phyloP scores from a whole-genome alignment of 2,888 invertebrate species.

The Merodon equestris region DNA sequence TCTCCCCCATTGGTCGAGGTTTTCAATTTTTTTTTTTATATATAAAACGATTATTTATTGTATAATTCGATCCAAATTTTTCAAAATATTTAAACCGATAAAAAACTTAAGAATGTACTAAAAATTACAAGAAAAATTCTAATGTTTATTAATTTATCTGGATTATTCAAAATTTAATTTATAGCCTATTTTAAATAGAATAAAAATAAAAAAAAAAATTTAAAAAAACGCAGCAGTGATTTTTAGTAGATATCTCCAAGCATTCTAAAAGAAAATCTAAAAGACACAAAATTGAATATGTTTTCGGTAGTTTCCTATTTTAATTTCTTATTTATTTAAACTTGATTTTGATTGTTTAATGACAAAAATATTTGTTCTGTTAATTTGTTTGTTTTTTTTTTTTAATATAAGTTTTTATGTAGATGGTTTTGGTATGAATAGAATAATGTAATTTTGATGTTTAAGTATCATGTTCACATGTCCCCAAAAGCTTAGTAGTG shows the following conservation, averaged over 20 bases:
- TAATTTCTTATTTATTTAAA: slow-evolving; percentile 15
- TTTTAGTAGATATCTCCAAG: slow-evolving; percentile 70
- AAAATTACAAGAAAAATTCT: slow-evolving; percentile 44
- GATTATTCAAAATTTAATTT: slow-evolving; percentile 38
- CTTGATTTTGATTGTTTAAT: slow-evolving; percentile 64
- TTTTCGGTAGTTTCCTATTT: slow-evolving; percentile 19
- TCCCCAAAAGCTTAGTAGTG: too few relatives aligned
- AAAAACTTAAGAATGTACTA: slow-evolving; percentile 46
- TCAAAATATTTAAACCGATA: slow-evolving; percentile 9
- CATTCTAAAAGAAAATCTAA: slow-evolving; percentile 2
- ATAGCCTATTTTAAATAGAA: slow-evolving; percentile 1
- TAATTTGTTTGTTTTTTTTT: slow-evolving; percentile 19
- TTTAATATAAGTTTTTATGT: slow-evolving; percentile 22
- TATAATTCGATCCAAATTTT: too few relatives aligned
- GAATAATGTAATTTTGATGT: neutral
- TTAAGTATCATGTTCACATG: neutral
- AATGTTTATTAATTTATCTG: slow-evolving; percentile 18
- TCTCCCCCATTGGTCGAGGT: too few relatives aligned
- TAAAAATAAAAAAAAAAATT: slow-evolving; percentile 14
- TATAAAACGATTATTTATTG: too few relatives aligned
- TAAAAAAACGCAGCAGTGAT: slow-evolving; percentile 70
- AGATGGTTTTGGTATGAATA: slow-evolving; percentile 29
- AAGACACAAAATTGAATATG: slow-evolving; percentile 18
- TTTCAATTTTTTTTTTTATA: too few relatives aligned
- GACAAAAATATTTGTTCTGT: slow-evolving; percentile 53